phyloP scores from a whole-genome alignment of 2,797 vertebrate genomes.

The Falco concolor region DNA sequence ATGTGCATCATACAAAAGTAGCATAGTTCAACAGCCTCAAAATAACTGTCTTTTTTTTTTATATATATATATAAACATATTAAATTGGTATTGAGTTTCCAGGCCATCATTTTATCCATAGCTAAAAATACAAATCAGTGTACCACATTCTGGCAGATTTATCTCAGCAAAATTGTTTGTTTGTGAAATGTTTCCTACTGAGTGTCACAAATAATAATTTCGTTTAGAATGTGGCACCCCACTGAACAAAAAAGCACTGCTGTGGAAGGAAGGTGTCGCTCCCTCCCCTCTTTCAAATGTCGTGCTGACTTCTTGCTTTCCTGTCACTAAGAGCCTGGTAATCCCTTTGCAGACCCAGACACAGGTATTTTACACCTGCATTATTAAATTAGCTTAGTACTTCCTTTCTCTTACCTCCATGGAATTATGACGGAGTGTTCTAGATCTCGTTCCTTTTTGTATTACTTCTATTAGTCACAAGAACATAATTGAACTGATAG shows the following conservation, averaged over 20 bases:
- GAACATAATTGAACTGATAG: not conserved
- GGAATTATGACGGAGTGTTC: slow-evolving; percentile 41
- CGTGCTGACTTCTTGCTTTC: not conserved
- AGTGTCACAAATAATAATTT: slow-evolving; percentile 61
- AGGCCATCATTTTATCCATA: slow-evolving; percentile 5
- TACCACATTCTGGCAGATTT: slow-evolving; percentile 42
- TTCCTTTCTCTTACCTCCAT: slow-evolving; percentile 29
- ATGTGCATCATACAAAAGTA: not conserved
- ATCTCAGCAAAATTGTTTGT: slow-evolving; percentile 42
- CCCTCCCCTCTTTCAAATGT: not conserved
- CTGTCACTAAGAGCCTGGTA: not conserved
- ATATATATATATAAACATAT: not conserved
- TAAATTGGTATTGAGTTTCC: slow-evolving; percentile 5
- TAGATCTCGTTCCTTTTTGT: not conserved
- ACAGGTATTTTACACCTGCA: not conserved
- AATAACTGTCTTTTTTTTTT: not conserved
- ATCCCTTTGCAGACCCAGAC: slow-evolving; percentile 17
- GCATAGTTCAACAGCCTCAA: not conserved
- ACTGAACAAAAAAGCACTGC: slow-evolving; percentile 1
- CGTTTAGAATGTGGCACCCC: slow-evolving; percentile 32
- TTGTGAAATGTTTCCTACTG: slow-evolving; percentile 53
- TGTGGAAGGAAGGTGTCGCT: slow-evolving; percentile 19
- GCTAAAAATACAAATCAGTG: slow-evolving; percentile 39
- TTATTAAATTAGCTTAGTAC: slow-evolving; percentile 44
- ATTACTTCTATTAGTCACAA: slow-evolving; percentile 1